Base-by-base conservation (phyloP, 2,888 invertebrate genomes). In the Tryphoninae sp. region DNA sequence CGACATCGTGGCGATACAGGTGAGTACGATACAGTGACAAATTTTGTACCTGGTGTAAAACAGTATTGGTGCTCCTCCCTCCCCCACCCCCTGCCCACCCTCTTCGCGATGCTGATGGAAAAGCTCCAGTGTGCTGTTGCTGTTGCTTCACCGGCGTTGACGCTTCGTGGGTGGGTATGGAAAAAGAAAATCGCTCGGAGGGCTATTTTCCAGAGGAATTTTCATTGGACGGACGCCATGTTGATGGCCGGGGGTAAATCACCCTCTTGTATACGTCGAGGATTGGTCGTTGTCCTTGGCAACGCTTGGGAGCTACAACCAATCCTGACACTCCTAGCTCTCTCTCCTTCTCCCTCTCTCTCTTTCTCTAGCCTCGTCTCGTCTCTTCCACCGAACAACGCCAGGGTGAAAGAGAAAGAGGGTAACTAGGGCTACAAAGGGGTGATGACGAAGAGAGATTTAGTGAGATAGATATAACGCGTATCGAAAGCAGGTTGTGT, bases 201-300 rank as follows among this genome's bases (percentile, higher is more conserved):
- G 89, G 67, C 67, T 90, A 91, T 90, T 91, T 91, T 91, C 89
- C 88, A 86, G 88, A 89, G 89, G 89, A 90, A 91, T 91, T 91
- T 91, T 89, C 90, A 91, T 91, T 91, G 91, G 91, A 83, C 83
- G 84, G 87, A 78, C 90, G 90, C 91, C 91, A 91, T 91, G 86
- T 89, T 91, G 89, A 68, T 69, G 74, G 78, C 83, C 85, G 85
- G 88, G 88, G 85, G 84, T 74, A 83, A 88, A 85, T 87, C 85
- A 86, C 86, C 89, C 87, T 78, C 67, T 74, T 78, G 78, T 80
- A 84, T 78, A 82, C 11, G 53, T 26, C 55, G 26, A 65, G 61
- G 73, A 93, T 93, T 93, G 93, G 93, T 80, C 84, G 90, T 89
- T 67, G 86, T 86, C 92, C 89, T 9, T 84, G 92, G 92, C 87